Conservation (phyloP, 2,888 invertebrate genomes). For the Neoscelio sp. region DNA sequence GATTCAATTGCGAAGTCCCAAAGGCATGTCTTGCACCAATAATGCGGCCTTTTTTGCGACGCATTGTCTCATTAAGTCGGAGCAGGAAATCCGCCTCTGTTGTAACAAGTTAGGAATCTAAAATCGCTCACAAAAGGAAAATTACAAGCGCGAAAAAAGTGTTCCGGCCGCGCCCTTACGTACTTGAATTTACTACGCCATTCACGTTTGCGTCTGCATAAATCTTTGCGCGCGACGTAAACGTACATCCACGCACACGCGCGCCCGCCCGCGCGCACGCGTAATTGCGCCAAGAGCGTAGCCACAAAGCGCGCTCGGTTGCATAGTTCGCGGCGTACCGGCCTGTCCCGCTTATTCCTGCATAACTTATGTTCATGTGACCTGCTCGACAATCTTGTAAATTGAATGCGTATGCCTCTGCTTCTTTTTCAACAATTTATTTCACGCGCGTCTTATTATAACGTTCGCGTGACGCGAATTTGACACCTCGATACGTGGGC, state of each 20-base stretch:
- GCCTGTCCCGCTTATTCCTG: conserved; percentile 20
- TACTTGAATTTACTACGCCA: conserved; percentile 76
- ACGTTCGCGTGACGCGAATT: not conserved
- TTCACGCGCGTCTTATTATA: conserved; percentile 22
- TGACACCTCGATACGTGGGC: too few relatives aligned
- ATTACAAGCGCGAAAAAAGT: conserved; percentile 46
- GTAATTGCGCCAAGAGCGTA: conserved; percentile 42
- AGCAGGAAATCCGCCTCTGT: conserved; percentile 63
- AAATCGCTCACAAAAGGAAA: conserved; percentile 53
- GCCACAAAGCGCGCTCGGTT: conserved; percentile 31
- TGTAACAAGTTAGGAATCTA: conserved; percentile 66
- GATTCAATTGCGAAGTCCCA: too few relatives aligned
- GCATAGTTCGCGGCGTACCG: conserved; percentile 15
- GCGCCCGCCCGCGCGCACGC: conserved; percentile 55
- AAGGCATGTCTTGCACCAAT: conserved; percentile 49
- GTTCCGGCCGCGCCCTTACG: conserved; percentile 74
- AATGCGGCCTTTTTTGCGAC: conserved; percentile 57
- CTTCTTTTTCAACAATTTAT: conserved; percentile 32
- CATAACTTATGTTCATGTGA: conserved; percentile 45
- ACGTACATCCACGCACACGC: conserved; percentile 62
- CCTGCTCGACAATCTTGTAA: conserved; percentile 46
- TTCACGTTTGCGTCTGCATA: conserved; percentile 76
- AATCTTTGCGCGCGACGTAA: conserved; percentile 70
- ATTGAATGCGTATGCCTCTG: conserved; percentile 37
- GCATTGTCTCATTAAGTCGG: conserved; percentile 60